Conservation (phyloP, 1,140 invertebrate species). For the Marisa cornuarietis region DNA sequence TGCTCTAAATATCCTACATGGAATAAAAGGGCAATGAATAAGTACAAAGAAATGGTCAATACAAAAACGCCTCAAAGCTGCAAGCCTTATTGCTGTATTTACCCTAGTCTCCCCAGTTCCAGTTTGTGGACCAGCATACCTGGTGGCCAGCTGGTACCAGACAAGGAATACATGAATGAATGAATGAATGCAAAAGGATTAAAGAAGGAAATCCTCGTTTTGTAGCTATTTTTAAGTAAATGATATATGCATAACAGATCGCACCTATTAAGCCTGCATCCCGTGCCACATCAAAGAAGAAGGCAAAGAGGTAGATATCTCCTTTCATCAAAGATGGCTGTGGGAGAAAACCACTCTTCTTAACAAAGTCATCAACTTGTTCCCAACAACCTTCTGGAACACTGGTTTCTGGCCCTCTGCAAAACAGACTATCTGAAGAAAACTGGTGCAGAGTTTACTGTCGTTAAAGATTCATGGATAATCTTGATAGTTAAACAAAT, state of each 20-base stretch:
- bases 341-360: not conserved
- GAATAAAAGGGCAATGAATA: no score
- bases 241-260: not conserved
- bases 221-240: not conserved
- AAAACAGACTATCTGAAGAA: not conserved
- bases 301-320: constrained; percentile 85
- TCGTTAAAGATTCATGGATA: no score
- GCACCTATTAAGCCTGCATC: constrained; percentile 81
- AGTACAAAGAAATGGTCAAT: no score
- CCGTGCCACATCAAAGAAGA: constrained; percentile 90
- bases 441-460: no score
- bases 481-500: no score
- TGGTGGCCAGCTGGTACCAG: no score
- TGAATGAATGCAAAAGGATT: not conserved
- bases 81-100: no score
- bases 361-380: constrained; percentile 1
- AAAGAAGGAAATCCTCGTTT: not conserved
- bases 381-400: constrained; percentile 1
- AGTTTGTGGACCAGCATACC: no score
- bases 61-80: no score
- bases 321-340: constrained; percentile 40
- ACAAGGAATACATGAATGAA: not conserved
- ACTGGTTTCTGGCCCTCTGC: not conserved
- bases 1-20: no score
- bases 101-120: no score